A percentile compares a stretch with the other conserved stretches of the same genome.
Evolutionary conservation across 2,888 invertebrate genomes (phyloP).

Genomic region (Heteromurus nitidus): DNA sequence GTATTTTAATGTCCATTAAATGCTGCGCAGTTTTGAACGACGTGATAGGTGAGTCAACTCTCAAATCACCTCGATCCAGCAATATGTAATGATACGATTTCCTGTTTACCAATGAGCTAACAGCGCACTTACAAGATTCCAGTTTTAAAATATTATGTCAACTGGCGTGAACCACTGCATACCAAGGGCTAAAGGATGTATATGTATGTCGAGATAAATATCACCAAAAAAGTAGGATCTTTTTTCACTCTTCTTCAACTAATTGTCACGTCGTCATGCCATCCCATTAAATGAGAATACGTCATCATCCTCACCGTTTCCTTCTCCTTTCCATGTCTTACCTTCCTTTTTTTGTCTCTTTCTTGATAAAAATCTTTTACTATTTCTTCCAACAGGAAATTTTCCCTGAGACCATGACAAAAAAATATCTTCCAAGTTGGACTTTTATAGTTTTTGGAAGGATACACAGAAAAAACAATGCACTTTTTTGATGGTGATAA

Average conservation of each 20-base stretch:
- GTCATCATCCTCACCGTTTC: constrained; percentile 1
- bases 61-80: too few species aligned
- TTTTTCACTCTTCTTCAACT: neutral
- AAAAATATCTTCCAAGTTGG: neutral
- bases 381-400: neutral
- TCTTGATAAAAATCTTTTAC: neutral
- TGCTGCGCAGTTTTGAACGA: too few species aligned
- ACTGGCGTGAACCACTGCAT: too few species aligned
- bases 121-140: too few species aligned
- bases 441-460: neutral
- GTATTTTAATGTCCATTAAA: too few species aligned
- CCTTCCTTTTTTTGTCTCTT: neutral
- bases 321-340: neutral
- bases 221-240: too few species aligned
- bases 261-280: constrained; percentile 17
- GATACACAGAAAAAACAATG: constrained; percentile 15
- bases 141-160: too few species aligned
- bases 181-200: too few species aligned
- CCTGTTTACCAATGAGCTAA: too few species aligned
- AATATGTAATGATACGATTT: too few species aligned
- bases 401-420: neutral
- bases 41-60: too few species aligned
- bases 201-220: too few species aligned
- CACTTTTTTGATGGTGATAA: neutral
- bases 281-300: constrained; percentile 2